phyloP scores from a whole-genome alignment of 2,113 vertebrate species.

The Scalopus aquaticus region DNA sequence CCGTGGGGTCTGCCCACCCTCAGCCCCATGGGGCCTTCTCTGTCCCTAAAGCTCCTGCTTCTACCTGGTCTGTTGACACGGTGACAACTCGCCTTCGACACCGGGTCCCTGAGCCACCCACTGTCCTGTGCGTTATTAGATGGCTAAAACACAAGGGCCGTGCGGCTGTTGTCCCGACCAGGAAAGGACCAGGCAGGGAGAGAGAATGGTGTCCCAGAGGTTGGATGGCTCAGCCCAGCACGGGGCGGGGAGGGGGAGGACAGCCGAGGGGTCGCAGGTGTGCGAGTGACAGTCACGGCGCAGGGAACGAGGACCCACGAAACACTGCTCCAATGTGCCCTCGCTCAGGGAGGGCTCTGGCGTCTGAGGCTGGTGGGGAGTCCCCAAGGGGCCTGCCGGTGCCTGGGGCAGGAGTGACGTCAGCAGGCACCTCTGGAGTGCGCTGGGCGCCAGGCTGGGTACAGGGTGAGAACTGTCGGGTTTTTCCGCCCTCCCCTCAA shows the following conservation, averaged over 20 bases:
- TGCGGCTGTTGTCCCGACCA: background rate
- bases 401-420: accelerated
- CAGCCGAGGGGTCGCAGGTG: accelerated
- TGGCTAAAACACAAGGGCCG: background rate
- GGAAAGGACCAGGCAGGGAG: background rate
- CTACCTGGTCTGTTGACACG: background rate
- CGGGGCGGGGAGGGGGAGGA: background rate
- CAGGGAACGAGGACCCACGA: background rate
- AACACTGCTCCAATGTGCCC: background rate
- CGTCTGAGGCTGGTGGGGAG: background rate
- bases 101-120: background rate
- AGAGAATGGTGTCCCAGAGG: background rate
- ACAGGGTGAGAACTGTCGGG: no score
- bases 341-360: background rate
- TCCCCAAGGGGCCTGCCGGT: no score
- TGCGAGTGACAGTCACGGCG: accelerated
- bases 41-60: background rate
- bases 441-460: background rate
- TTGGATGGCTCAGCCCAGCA: background rate
- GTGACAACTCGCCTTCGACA: background rate
- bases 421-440: background rate
- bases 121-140: background rate
- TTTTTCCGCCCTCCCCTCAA: no score
- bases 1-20: background rate
- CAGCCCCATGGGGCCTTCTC: background rate